Evolutionary conservation across 2,797 vertebrate species (phyloP).

Genomic region (Acipenser ruthenus): DNA sequence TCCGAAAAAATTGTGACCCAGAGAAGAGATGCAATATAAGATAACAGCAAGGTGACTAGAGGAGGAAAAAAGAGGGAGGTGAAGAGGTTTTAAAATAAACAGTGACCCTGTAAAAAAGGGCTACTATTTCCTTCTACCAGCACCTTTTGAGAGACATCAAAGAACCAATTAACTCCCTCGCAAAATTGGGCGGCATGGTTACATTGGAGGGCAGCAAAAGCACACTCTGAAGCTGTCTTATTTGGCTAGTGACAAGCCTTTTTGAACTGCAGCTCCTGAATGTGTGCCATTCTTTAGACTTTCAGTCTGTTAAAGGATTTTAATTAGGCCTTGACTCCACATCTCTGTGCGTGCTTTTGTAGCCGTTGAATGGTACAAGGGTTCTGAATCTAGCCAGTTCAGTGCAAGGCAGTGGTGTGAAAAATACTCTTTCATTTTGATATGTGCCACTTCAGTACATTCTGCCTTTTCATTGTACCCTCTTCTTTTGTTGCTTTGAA

Average conservation of each 20-base stretch:
- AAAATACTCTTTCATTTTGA: conserved; percentile 63
- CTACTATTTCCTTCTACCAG: conserved; percentile 57
- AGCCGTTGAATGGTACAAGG: conserved; percentile 63
- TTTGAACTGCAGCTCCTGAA: conserved; percentile 53
- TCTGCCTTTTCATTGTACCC: conserved; percentile 68
- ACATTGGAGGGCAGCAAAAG: conserved; percentile 70
- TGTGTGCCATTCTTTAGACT: conserved; percentile 52
- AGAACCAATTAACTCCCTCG: conserved; percentile 91
- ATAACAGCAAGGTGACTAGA: conserved; percentile 41
- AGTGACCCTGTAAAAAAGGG: conserved; percentile 47
- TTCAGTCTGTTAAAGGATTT: conserved; percentile 68
- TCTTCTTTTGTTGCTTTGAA: conserved; percentile 78
- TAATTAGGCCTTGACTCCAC: conserved; percentile 73
- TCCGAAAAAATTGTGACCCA: conserved; percentile 48
- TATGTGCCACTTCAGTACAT: conserved; percentile 69
- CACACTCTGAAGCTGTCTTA: conserved; percentile 55
- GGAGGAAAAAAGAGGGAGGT: conserved; percentile 26
- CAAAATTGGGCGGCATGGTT: conserved; percentile 80
- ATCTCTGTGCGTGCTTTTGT: conserved; percentile 63
- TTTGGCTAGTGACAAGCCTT: conserved; percentile 53
- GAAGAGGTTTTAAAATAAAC: conserved; percentile 50
- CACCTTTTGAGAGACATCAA: conserved; percentile 87
- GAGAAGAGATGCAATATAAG: conserved; percentile 40
- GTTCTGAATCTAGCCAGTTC: conserved; percentile 52
- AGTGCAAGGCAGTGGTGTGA: conserved; percentile 50